Percentiles rank a stretch among this genome's conserved stretches.
phyloP scores from a whole-genome alignment of 2,888 invertebrate genomes.

The Diachrysia chrysitis region DNA sequence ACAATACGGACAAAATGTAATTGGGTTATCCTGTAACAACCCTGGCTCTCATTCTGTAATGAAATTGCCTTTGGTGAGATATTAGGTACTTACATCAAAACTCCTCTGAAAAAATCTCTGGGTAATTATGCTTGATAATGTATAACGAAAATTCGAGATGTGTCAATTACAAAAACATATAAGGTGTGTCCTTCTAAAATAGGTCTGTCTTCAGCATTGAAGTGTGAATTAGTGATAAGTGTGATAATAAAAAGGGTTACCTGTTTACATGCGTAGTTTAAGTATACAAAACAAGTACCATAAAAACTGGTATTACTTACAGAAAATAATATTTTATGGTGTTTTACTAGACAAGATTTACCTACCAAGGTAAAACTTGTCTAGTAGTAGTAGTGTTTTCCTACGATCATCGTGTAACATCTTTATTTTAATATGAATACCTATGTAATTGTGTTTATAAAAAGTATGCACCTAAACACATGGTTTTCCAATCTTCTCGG shows the following conservation, averaged over 20 bases:
- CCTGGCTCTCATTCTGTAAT: not conserved
- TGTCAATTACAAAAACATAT: no score
- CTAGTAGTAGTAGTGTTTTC: no score
- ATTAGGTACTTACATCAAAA: not conserved
- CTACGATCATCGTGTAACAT: no score
- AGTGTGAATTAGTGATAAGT: not conserved
- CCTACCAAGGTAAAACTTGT: no score
- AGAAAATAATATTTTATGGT: not conserved
- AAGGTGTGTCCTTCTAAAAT: not conserved
- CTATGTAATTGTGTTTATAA: no score
- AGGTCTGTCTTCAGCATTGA: not conserved
- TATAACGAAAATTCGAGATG: not conserved
- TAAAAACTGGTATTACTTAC: no score
- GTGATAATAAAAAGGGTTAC: not conserved
- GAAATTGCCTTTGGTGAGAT: not conserved
- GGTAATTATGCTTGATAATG: not conserved
- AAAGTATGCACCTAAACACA: no score
- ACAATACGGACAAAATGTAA: constrained; percentile 1
- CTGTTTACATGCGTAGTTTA: not conserved
- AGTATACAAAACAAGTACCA: not conserved
- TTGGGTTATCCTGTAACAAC: not conserved
- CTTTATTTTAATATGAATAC: no score
- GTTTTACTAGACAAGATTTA: not conserved
- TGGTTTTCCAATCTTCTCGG: no score
- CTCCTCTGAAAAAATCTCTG: not conserved